Base-by-base conservation (phyloP, 2,113 vertebrate genomes). In the Lagenorhynchus albirostris region DNA sequence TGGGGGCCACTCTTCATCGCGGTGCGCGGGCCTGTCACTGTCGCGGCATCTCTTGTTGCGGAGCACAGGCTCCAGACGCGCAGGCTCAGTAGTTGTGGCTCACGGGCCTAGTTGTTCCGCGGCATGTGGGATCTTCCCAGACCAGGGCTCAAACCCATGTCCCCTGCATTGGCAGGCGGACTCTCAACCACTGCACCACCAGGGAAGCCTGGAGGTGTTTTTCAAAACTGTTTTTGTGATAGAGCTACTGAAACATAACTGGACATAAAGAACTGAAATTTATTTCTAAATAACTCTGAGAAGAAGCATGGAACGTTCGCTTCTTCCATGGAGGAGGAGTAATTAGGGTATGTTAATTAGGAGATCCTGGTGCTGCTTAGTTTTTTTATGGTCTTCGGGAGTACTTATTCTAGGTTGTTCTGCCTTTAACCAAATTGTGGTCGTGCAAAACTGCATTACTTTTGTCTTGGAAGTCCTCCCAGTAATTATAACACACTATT, bases 161-260 rank as follows among this genome's bases (percentile, higher is more conserved):
- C 13, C 47, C 13, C 47, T 50, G 47, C 47, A 50, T 50, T 14
- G 12, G 13, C 13, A 14, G 47, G 47, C 13, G 3, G 47, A 50
- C 12, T 14, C 13, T 14, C 13, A 14, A 50, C 47, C 47, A 50
- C 47, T 50, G 47, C 13, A 13, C 3, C 47, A 50, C 47, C 47
- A 50, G 47, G 47, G 47, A 50, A 50, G 13, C 47, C 47, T 1
- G 33, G 8, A 62, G 31, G 38, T 92, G 15, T 53, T 53, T 18
- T 77, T 31, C 29, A 89, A 95, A 94, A 50, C 6, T 1, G 17
- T 88, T 86, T 91, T 91, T 91, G 3, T 92, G 50, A 94, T 62
- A 84, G 71, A 96, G 26, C 47, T 91, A 38, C 50, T 94, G 65
- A 95, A 95, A 74, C 13, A 44, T 81, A 95, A 79, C 38, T 92